phyloP scores from a whole-genome alignment of 2,888 invertebrate species.

The Anarsia innoxiella region DNA sequence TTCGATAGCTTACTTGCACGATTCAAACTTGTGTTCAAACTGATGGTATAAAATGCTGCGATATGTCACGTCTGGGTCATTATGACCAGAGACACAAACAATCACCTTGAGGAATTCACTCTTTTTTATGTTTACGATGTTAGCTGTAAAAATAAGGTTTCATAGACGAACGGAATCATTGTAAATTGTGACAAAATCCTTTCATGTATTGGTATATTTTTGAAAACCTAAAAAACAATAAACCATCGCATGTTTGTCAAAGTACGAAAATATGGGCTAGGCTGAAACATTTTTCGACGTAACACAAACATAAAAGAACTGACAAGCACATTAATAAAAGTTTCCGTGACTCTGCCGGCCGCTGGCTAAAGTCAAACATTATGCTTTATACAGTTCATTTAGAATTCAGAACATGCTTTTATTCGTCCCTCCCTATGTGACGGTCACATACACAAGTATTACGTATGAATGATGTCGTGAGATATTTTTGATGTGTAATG shows the following conservation, averaged over 20 bases:
- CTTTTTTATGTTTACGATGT: too few species aligned
- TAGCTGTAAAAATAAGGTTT: too few species aligned
- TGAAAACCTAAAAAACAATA: too few species aligned
- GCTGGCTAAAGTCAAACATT: constrained; percentile 36
- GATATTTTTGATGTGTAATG: constrained; percentile 29
- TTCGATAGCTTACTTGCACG: too few species aligned
- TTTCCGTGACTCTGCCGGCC: constrained; percentile 29
- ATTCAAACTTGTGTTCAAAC: too few species aligned
- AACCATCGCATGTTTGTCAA: constrained; percentile 11
- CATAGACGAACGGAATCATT: too few species aligned
- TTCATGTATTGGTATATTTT: too few species aligned
- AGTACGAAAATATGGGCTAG: constrained; percentile 21
- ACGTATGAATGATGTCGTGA: constrained; percentile 28
- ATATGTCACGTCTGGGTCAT: too few species aligned
- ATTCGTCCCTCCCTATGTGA: constrained; percentile 26
- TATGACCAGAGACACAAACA: too few species aligned
- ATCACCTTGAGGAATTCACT: too few species aligned
- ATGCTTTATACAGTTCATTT: constrained; percentile 44
- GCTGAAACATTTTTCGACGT: constrained; percentile 22
- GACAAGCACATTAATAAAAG: constrained; percentile 39
- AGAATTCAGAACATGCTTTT: constrained; percentile 44
- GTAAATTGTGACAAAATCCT: too few species aligned
- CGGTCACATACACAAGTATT: constrained; percentile 28
- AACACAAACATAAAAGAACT: constrained; percentile 28
- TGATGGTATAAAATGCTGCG: too few species aligned